phyloP scores from a whole-genome alignment of 2,113 vertebrate species.

The Reinhardtius hippoglossoides region DNA sequence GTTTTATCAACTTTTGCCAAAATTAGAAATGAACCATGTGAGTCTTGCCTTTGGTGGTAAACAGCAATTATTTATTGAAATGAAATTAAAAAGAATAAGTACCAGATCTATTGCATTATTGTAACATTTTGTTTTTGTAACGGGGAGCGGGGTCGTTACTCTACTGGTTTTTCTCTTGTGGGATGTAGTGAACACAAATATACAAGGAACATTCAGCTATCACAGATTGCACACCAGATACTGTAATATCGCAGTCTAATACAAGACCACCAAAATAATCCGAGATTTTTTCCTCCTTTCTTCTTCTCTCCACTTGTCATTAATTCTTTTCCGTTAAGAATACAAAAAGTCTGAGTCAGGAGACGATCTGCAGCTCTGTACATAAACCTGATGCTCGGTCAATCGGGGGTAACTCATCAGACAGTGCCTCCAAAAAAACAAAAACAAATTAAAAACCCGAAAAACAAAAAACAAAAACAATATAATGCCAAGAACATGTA shows the following conservation, averaged over 20 bases:
- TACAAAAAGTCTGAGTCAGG: slow-evolving; percentile 92
- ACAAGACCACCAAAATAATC: slow-evolving; percentile 89
- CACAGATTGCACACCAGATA: slow-evolving; percentile 97
- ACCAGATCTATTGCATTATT: slow-evolving; percentile 98
- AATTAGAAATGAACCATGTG: not conserved
- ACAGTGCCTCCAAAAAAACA: slow-evolving; percentile 61
- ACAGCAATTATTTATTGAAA: slow-evolving; percentile 99
- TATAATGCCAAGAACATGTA: slow-evolving; percentile 87
- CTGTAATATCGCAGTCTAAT: slow-evolving; percentile 92
- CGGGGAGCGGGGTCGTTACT: slow-evolving; percentile 81
- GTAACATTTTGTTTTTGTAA: slow-evolving; percentile 89
- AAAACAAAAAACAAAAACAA: slow-evolving; percentile 56
- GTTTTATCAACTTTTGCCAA: too few relatives aligned
- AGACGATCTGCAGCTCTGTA: slow-evolving; percentile 88
- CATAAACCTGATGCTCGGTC: slow-evolving; percentile 86
- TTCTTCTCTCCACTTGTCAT: slow-evolving; percentile 70
- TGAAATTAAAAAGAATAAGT: slow-evolving; percentile 93
- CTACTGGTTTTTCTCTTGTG: slow-evolving; percentile 81
- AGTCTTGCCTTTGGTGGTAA: slow-evolving; percentile 84
- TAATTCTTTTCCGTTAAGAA: slow-evolving; percentile 82
- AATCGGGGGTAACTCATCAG: slow-evolving; percentile 85
- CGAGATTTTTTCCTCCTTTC: slow-evolving; percentile 5
- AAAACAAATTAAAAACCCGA: too few relatives aligned
- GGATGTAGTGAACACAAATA: slow-evolving; percentile 97
- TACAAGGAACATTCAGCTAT: slow-evolving; percentile 98